Evolutionary conservation across 1,140 invertebrate genomes (phyloP), one percentile per base, ranked within the genome.

Genomic region (Rhynchophorus ferrugineus): DNA sequence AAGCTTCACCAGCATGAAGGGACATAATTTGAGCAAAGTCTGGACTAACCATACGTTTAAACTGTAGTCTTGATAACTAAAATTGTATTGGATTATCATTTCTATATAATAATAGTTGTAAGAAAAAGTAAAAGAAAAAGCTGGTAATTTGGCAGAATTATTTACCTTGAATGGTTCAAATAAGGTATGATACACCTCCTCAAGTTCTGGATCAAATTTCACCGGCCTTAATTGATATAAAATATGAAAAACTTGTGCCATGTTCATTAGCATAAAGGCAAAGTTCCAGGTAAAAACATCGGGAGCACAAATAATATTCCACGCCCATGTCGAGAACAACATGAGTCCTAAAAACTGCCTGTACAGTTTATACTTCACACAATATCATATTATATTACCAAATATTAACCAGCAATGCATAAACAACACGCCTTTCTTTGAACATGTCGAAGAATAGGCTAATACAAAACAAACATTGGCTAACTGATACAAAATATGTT

Each of bases 241-340:
- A 42, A 91, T 78, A 59, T 88, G 85, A 11, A 87, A 80, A 11
- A 89, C 78, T 67, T 92, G 90, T 0, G 82, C 80, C 50, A 89
- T 78, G 65, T 93, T 93, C 48, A 92, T 73, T n/a, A 91, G 68
- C 55, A 89, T 80, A 65, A 91, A 91, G 24, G 79, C 79, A 59
- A 92, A 89, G 64, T 90, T 91, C 89, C 89, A 93, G 0, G 85
- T 87, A 69, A 92, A 91, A 9, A 90, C 82, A 65, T 91, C 88
- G 1, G 89, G 87, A 1, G 89, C 87, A 64, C 89, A 93, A 33
- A 91, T 85, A 2, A 91, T 80, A 56, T 88, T 86, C 89, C 89
- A 92, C 7, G 89, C 84, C 90, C 90, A 93, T 20, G 86, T 81
- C 2, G 85, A 88, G 59, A 89, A 79, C 56, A 92, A 67, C 70